phyloP scores from a whole-genome alignment of 2,888 invertebrate species.

The Sminthurides aquaticus region DNA sequence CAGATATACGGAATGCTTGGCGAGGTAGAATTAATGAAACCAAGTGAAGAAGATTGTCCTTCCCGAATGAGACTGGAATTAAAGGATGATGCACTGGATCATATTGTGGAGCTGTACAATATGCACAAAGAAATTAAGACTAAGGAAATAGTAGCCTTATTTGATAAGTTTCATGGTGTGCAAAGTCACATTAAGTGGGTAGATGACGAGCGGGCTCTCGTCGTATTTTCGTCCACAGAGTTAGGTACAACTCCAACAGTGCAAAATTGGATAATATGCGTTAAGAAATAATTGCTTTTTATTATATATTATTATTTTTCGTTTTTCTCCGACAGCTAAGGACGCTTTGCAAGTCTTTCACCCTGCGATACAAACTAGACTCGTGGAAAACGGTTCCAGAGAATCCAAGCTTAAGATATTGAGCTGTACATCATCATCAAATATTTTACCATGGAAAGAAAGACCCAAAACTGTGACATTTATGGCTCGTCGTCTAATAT shows the following conservation, averaged over 20 bases:
- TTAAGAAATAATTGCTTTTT: too few species aligned
- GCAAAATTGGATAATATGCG: too few species aligned
- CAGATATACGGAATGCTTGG: conserved; percentile 20
- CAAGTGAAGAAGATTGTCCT: conserved; percentile 10
- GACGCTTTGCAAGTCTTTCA: conserved; percentile 17
- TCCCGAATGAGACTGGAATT: conserved; percentile 7
- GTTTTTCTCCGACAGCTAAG: too few species aligned
- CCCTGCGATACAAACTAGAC: conserved; percentile 18
- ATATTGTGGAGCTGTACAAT: conserved; percentile 20
- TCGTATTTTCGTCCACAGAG: conserved; percentile 15
- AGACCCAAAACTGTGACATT: conserved; percentile 21
- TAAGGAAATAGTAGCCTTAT: conserved; percentile 11
- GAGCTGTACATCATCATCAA: conserved; percentile 10
- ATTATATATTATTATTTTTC: background rate
- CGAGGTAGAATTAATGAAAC: conserved; percentile 18
- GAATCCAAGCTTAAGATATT: conserved; percentile 16
- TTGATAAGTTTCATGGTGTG: conserved; percentile 8
- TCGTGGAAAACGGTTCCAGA: conserved; percentile 12
- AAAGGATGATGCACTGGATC: conserved; percentile 16
- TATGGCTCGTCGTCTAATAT: conserved; percentile 19
- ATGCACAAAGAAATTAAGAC: conserved; percentile 20
- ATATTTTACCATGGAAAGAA: conserved; percentile 18
- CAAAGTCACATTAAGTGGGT: conserved; percentile 18
- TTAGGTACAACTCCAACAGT: too few species aligned
- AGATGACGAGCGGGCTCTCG: conserved; percentile 12